These are phyloP conservation scores for Pyrrhia umbra DNA, from an alignment of 2,888 invertebrate genomes.

Conservation along the genomic window DNA sequence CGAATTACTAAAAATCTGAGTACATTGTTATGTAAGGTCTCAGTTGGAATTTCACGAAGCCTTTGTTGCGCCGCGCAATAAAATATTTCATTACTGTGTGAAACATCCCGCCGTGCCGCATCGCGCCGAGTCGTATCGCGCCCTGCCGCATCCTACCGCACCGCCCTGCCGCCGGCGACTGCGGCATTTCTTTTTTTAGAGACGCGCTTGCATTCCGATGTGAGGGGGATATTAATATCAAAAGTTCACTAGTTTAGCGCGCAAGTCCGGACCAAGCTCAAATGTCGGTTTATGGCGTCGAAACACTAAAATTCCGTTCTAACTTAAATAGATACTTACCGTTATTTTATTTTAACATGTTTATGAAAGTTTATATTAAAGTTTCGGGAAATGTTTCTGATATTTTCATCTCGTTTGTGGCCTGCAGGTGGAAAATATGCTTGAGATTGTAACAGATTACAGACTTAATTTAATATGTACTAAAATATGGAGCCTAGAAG, in stretches of 20 bases:
- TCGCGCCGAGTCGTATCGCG: slow-evolving; percentile 28
- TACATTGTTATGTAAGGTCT: slow-evolving; percentile 82
- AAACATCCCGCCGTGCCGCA: slow-evolving; percentile 68
- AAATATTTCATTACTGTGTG: slow-evolving; percentile 87
- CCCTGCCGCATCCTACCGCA: slow-evolving; percentile 22
- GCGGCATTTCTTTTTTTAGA: slow-evolving; percentile 44
- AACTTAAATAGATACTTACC: slow-evolving; percentile 1
- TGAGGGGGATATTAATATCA: slow-evolving; percentile 54
- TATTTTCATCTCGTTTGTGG: background rate
- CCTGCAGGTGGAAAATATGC: background rate
- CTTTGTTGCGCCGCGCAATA: slow-evolving; percentile 81
- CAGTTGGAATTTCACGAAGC: slow-evolving; percentile 72
- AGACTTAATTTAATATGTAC: slow-evolving; percentile 1
- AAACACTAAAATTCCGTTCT: background rate
- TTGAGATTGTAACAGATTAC: slow-evolving; percentile 1
- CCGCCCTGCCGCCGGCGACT: slow-evolving; percentile 30
- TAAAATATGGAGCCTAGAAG: background rate
- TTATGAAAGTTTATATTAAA: background rate
- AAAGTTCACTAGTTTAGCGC: slow-evolving; percentile 46
- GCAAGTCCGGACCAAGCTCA: slow-evolving; percentile 2
- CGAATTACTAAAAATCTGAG: slow-evolving; percentile 83
- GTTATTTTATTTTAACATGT: background rate
- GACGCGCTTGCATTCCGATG: slow-evolving; percentile 57
- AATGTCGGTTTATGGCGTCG: slow-evolving; percentile 9
- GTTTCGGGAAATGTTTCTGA: background rate